Evolutionary conservation across 2,888 invertebrate species (phyloP), one percentile per base, ranked within the genome.

Genomic region (Lithophane leautieri): DNA sequence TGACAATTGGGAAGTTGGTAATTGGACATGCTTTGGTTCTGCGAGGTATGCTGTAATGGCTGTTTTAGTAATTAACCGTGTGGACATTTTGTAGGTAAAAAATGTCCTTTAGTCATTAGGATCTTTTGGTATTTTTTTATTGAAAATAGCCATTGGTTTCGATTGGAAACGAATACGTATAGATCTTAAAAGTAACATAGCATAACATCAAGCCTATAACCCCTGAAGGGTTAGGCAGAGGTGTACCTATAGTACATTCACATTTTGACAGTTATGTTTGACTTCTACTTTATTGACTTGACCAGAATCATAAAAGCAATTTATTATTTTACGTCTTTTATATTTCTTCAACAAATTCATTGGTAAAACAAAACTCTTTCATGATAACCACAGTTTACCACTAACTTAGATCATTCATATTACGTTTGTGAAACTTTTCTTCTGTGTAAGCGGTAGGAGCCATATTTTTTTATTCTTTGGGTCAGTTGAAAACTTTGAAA

Each of bases 401-500:
- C 50, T 60, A 54, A 68, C 68, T 44, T 44, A 52, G 28, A 74
- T 14, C 66, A 66, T 70, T 58, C 54, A 62, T 47, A 73, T 78
- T 73, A 79, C 47, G 73, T 61, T 70, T 52, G 67, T 40, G 14
- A 52, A 78, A 70, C 58, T 78, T 73, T 40, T 58, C 16, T 34
- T 14, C 47, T 75, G 67, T 2, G 58, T 28, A 47, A 70, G 71
- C 42, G 47, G 52, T 28, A 14, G 54, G 25, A 42, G 52, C 25
- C 42, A 67, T 76, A 14, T 34, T 66, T 83, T 83, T 76, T 76
- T 69, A 73, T 79, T 65, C 70, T 66, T 40, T 71, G 73, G 73
- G 80, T 76, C 80, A 83, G 68, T 72, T 65, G 8, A 70, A 79
- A 80, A 76, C 76, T 76, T 79, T 68, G 58, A 25, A 42, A 67